Base-by-base conservation (phyloP, 1,140 invertebrate genomes). In the Aphis gossypii region DNA sequence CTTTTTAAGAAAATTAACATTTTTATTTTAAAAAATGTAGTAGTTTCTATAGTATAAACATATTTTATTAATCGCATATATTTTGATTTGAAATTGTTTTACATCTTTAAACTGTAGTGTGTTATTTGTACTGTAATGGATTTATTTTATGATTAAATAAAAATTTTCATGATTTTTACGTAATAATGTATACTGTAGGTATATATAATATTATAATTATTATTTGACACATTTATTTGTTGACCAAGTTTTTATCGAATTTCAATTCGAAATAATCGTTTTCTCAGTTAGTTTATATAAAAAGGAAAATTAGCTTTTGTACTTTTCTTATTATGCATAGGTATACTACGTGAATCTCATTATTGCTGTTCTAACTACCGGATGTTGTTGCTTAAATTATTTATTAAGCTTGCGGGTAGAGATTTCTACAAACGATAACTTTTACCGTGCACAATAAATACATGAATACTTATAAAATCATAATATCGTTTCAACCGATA, bases 341-440 rank as follows among this genome's bases (percentile, higher is more conserved):
- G 9, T 38, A 38, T 35, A 83, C n/a, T 83, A 23, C 21, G 76
- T 8, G 76, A 38, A 83, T 23, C 76, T 83, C 76, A 35, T 83
- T 83, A 20, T 83, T 83, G 21, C 21, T 23, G 3, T 83, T 23
- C 21, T 6, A 0, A 83, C 38, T n/a, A 84, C 83, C 83, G 38
- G 38, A 84, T 84, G 38, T 84, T 84, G 23, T 84, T 84, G 23
- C 44, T 84, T 84, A 84, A 84, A 84, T 41, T 84, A 41, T 84
- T 84, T 41, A 84, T 44, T 44, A 84, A 84, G 38, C 25, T 44
- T 41, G 38, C 23, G 23, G 38, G 25, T 9, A 41, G 21, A 84
- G 38, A 84, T 41, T 84, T 84, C 60, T n/a, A 76, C n/a, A 76
- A 84, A 84, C 23, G 83, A 41, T 84, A 41, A 84, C 8, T 44